A percentile compares a stretch with the other conserved stretches of the same genome.
These are phyloP conservation scores for Papilio helenus DNA, from an alignment of 1,140 invertebrate genomes.

Conservation along the genomic window DNA sequence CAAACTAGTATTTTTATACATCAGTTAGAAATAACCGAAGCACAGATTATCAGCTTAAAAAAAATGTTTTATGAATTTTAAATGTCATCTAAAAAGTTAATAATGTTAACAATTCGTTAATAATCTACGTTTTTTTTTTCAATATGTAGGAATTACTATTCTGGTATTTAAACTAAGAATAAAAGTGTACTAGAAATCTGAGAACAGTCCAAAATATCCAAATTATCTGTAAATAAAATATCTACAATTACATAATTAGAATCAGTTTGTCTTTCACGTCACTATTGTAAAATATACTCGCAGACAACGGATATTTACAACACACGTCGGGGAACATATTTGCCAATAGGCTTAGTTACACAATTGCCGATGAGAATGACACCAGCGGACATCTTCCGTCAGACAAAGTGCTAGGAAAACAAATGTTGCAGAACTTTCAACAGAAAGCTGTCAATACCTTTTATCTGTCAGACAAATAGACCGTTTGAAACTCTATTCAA, in stretches of 20 bases:
- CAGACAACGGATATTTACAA: conserved; percentile 10
- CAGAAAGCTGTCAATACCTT: conserved; percentile 31
- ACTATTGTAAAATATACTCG: neutral
- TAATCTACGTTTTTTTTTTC: too few relatives aligned
- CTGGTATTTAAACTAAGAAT: too few relatives aligned
- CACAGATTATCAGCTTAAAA: too few relatives aligned
- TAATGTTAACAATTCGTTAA: too few relatives aligned
- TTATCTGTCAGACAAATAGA: conserved; percentile 12
- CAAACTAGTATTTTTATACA: too few relatives aligned
- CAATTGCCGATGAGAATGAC: conserved; percentile 33
- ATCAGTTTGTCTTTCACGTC: neutral
- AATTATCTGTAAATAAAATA: neutral
- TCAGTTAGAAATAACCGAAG: too few relatives aligned
- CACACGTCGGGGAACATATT: conserved; percentile 10
- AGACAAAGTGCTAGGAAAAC: conserved; percentile 34
- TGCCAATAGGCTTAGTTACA: conserved; percentile 39
- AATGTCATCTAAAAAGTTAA: too few relatives aligned
- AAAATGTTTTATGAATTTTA: neutral
- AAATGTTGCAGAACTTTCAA: conserved; percentile 38
- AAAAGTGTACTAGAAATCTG: too few relatives aligned
- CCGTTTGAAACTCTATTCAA: neutral
- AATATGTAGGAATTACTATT: too few relatives aligned
- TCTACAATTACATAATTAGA: neutral
- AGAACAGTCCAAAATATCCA: too few relatives aligned
- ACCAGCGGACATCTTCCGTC: conserved; percentile 39